Base-by-base conservation (phyloP, 2,113 vertebrate genomes). In the Seriola aureovittata region DNA sequence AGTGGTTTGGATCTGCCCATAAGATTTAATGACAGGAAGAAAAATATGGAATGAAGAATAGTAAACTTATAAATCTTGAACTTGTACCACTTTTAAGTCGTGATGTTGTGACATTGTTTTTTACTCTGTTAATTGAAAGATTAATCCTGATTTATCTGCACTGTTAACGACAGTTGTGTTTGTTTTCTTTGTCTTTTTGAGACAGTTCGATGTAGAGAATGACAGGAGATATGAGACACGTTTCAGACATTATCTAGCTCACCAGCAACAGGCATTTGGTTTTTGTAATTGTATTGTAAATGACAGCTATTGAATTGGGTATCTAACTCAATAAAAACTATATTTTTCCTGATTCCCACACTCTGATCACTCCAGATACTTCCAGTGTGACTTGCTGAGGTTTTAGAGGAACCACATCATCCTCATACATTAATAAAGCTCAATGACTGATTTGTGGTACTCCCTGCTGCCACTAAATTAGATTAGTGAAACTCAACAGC, bases 401-500 rank as follows among this genome's bases (percentile, higher is more conserved):
- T 76, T 59, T 42, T 36, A 7, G n/a, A 42, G 23, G 14, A 9
- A 25, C 64, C 36, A 40, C 4, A 42, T 70, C 66, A 73, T 29
- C 66, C 11, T 2, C 25, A 5, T 4, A 71, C 72, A 77, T 7
- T 38, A 42, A 52, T 62, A 0, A 66, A 7, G 21, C 69, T 83
- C 63, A 82, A n/a, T 77, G 74, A 21, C 16, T 2, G 34, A 44
- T 14, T 46, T 12, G 16, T 46, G 65, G 29, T 21, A 11, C 67
- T 57, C 19, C 25, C 1, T 29, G 13, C 36, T 46, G 67, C 16
- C 11, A 1, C 58, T n/a, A 19, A 67, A 84, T 86, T 63, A 40
- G 74, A 78, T 89, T 64, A 83, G 46, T 48, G 19, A 29, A n/a
- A 29, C 34, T 66, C 38, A 46, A 66, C 55, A 55, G 60, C 40